Percentiles rank a stretch among this genome's conserved stretches.
These are phyloP conservation scores for Netelia melanura DNA, from an alignment of 2,888 invertebrate species.

Conservation along the genomic window DNA sequence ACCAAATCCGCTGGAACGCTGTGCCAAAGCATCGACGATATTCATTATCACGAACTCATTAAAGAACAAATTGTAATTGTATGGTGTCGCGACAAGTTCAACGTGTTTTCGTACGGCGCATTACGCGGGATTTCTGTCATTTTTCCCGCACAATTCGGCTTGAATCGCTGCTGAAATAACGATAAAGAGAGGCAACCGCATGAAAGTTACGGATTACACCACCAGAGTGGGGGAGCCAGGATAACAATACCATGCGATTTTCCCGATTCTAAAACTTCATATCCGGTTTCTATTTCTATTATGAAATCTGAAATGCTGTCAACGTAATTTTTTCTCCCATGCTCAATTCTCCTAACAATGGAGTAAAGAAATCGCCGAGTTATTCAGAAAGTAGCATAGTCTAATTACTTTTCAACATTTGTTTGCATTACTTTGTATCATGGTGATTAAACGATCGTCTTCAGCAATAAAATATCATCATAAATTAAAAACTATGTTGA, in stretches of 20 bases:
- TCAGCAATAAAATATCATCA: too few species aligned
- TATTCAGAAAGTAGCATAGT: too few species aligned
- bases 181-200: background rate
- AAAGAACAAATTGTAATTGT: slow-evolving; percentile 14
- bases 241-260: background rate
- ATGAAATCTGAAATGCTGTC: too few species aligned
- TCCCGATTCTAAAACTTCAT: background rate
- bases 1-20: slow-evolving; percentile 80
- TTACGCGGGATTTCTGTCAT: slow-evolving; percentile 70
- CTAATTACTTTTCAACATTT: too few species aligned
- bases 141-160: slow-evolving; percentile 66
- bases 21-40: slow-evolving; percentile 75
- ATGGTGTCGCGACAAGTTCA: slow-evolving; percentile 16
- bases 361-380: too few species aligned
- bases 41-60: slow-evolving; percentile 75
- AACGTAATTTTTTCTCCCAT: too few species aligned
- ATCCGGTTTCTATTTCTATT: background rate
- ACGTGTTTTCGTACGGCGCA: slow-evolving; percentile 52
- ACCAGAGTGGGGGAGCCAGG: background rate
- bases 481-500: too few species aligned
- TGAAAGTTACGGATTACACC: background rate
- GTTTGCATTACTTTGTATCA: too few species aligned
- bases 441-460: too few species aligned
- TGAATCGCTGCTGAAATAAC: background rate
- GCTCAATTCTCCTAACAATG: too few species aligned